Conservation (phyloP, 2,113 vertebrate species). For the Girardinichthys multiradiatus region DNA sequence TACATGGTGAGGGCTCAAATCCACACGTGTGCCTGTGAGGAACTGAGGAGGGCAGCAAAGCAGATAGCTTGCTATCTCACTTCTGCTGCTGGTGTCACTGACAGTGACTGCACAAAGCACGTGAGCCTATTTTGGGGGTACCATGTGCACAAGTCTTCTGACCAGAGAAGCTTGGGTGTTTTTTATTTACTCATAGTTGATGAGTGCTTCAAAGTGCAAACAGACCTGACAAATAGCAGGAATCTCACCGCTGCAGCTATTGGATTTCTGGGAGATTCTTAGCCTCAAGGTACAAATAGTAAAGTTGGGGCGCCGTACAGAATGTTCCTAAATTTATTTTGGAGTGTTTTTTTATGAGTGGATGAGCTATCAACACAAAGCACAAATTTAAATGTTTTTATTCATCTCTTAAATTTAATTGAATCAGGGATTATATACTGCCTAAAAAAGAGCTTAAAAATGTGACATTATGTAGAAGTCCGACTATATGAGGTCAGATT, state of each 20-base stretch:
- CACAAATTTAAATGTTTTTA: not conserved
- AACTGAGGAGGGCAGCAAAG: not conserved
- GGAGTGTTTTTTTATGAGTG: not conserved
- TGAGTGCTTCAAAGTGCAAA: conserved; percentile 20
- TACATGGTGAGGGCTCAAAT: not conserved
- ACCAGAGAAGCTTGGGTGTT: conserved; percentile 16
- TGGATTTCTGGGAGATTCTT: conserved; percentile 24
- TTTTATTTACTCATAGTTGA: conserved; percentile 26
- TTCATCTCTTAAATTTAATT: not conserved
- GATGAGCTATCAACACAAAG: not conserved
- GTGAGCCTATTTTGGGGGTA: conserved; percentile 58
- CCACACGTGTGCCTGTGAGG: conserved; percentile 10
- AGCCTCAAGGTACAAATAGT: conserved; percentile 11
- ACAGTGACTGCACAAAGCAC: conserved; percentile 19
- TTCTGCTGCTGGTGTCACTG: conserved; percentile 13
- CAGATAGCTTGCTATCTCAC: conserved; percentile 5
- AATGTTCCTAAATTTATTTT: conserved; percentile 1
- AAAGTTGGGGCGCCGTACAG: not conserved
- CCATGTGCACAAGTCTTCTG: conserved; percentile 40
- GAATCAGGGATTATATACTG: too few species aligned
- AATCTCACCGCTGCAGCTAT: conserved; percentile 3
- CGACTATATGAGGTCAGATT: not conserved
- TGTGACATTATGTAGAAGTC: not conserved
- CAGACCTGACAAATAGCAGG: conserved; percentile 5
- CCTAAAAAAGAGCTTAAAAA: not conserved